Percentiles rank a stretch among this genome's conserved stretches.
phyloP scores from a whole-genome alignment of 1,140 invertebrate species.

The Stenopsyche tienmushanensis region DNA sequence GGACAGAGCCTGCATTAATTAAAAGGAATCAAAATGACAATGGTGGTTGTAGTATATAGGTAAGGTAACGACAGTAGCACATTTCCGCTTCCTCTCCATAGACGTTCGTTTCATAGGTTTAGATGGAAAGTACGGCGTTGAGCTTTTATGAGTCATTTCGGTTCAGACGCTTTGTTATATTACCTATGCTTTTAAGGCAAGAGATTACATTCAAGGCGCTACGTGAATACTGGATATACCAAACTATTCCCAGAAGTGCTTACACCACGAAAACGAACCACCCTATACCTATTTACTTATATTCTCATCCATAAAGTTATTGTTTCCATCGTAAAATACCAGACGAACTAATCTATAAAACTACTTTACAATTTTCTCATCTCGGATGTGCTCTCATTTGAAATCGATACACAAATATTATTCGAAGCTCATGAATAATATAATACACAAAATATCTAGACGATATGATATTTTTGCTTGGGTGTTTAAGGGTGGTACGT shows the following conservation, averaged over 20 bases:
- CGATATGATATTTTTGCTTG: too few species aligned
- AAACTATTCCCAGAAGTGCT: not conserved
- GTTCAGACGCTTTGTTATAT: slow-evolving; percentile 42
- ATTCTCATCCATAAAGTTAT: too few species aligned
- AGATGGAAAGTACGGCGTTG: slow-evolving; percentile 33
- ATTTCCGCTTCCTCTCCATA: not conserved
- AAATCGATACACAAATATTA: too few species aligned
- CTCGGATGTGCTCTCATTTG: too few species aligned
- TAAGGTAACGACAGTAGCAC: not conserved
- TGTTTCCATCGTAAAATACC: too few species aligned
- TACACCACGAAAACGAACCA: not conserved
- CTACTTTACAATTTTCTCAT: too few species aligned
- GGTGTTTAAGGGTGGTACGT: too few species aligned
- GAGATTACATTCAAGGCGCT: slow-evolving; percentile 37
- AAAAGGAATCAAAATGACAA: not conserved
- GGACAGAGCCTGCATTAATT: too few species aligned
- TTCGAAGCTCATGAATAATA: too few species aligned
- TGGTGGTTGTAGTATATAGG: not conserved
- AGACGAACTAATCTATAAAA: too few species aligned
- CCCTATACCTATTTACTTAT: too few species aligned
- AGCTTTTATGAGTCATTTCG: slow-evolving; percentile 41
- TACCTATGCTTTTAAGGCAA: slow-evolving; percentile 39
- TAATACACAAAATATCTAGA: too few species aligned
- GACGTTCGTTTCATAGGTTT: slow-evolving; percentile 29
- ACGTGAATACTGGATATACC: slow-evolving; percentile 22